Evolutionary conservation across 2,113 vertebrate species (phyloP).

Genomic region (Corynorhinus townsendii): DNA sequence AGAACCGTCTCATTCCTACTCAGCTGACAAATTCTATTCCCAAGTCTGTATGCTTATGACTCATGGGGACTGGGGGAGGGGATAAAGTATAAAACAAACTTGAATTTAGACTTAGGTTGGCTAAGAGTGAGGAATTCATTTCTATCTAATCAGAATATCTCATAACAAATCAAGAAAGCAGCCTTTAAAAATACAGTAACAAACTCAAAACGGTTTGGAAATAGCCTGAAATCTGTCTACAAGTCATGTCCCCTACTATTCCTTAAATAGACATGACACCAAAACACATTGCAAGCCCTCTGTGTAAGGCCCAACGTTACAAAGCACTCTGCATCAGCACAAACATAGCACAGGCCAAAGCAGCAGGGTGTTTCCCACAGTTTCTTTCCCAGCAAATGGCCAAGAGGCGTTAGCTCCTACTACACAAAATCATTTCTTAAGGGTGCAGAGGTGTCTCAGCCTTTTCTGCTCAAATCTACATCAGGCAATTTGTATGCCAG

Average conservation of each 20-base stretch:
- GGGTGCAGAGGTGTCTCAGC: neutral
- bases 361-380: constrained; percentile 38
- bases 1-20: constrained; percentile 49
- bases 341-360: neutral
- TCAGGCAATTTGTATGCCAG: neutral
- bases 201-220: constrained; percentile 29
- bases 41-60: constrained; percentile 52
- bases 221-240: constrained; percentile 38
- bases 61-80: constrained; percentile 25
- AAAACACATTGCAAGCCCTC: constrained; percentile 12
- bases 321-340: neutral
- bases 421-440: constrained; percentile 7
- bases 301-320: constrained; percentile 6
- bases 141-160: constrained; percentile 22
- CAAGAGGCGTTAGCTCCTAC: neutral
- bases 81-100: constrained; percentile 31
- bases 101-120: constrained; percentile 36
- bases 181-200: constrained; percentile 1
- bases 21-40: constrained; percentile 66
- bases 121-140: neutral
- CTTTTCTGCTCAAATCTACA: constrained; percentile 59
- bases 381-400: neutral
- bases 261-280: constrained; percentile 58
- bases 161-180: neutral
- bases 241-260: neutral